Conservation (phyloP, 2,888 invertebrate genomes). For the Colostygia pectinataria region DNA sequence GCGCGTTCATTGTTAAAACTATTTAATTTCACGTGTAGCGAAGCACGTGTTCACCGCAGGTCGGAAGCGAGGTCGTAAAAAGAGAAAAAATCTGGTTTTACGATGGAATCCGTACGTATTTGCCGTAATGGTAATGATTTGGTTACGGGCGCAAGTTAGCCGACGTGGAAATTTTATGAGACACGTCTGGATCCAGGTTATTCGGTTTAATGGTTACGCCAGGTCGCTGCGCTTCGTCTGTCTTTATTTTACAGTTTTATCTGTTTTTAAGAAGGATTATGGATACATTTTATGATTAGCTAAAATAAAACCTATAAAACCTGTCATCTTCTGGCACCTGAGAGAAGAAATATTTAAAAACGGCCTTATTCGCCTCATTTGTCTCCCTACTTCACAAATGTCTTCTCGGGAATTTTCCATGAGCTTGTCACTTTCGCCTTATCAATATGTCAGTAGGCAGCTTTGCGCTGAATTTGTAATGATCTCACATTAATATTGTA, state of each 20-base stretch:
- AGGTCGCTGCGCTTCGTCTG: not conserved
- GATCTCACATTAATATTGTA: constrained; percentile 12
- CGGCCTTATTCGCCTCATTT: no score
- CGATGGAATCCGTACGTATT: constrained; percentile 57
- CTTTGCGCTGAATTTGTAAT: constrained; percentile 14
- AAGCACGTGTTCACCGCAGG: constrained; percentile 39
- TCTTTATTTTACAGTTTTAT: not conserved
- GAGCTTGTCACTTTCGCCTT: constrained; percentile 12
- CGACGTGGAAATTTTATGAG: constrained; percentile 46
- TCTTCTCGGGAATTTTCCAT: constrained; percentile 10
- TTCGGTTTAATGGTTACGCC: constrained; percentile 33
- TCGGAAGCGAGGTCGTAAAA: constrained; percentile 56
- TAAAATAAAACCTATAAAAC: no score
- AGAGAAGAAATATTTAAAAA: no score
- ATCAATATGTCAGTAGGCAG: constrained; percentile 22
- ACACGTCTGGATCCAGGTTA: constrained; percentile 37
- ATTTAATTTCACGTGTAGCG: constrained; percentile 22
- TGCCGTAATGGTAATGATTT: constrained; percentile 55
- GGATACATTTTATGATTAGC: not conserved
- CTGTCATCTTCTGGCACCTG: no score
- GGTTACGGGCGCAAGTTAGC: constrained; percentile 41
- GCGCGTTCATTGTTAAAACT: constrained; percentile 12
- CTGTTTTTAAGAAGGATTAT: not conserved
- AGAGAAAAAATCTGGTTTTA: constrained; percentile 55
- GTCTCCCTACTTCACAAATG: not conserved